Base-by-base conservation (phyloP, 30 jellyfish, hydroid and myxozoan species). In the Aurelia aurita complex sp. Pacific region DNA sequence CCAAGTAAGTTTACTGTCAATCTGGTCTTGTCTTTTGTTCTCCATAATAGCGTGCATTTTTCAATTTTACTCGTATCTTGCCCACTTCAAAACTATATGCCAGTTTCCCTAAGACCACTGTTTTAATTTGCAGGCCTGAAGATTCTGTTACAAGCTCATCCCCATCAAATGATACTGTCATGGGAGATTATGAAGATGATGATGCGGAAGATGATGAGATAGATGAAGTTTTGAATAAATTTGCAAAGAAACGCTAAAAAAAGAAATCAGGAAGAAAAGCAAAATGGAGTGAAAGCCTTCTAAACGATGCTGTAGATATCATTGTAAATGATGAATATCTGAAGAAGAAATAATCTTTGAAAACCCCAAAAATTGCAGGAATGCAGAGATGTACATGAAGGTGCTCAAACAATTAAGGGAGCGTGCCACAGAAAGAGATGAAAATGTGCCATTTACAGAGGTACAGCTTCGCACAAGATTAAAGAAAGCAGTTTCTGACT, bases 381-480 rank as follows among this genome's bases (percentile, higher is more conserved):
- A 79, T 79, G 18, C 81, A 40, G 70, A 42, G 38, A 65, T 79
- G 14, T 79, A 79, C 64, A 64, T 7, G 59, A 65, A 53, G 5
- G 72, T 79, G 40, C 40, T 79, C 29, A 40, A 40, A 15, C 72
- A 64, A 18, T 46, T 65, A 75, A 65, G 59, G 35, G 51, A 46
- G 36, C 89, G 81, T 43, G 70, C 73, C 12, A 29, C 66, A 5
- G 82, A 79, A 54, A 79, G 89, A 54, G 73, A 65, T 34, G 89
- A 64, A 65, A 19, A 57, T 33, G 12, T 42, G 18, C 81, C 81
- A 15, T 79, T 36, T 50, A 62, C 71, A 19, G 81, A 59, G 10
- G 50, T 43, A 10, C 81, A 79, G 73, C 81, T 79, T 19, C 53
- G 81, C 57, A 79, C 76, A 17, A 63, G 42, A n/a, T 59, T 77